Evolutionary conservation across 1,140 invertebrate genomes (phyloP).

Genomic region (Macrostomum lignano): DNA sequence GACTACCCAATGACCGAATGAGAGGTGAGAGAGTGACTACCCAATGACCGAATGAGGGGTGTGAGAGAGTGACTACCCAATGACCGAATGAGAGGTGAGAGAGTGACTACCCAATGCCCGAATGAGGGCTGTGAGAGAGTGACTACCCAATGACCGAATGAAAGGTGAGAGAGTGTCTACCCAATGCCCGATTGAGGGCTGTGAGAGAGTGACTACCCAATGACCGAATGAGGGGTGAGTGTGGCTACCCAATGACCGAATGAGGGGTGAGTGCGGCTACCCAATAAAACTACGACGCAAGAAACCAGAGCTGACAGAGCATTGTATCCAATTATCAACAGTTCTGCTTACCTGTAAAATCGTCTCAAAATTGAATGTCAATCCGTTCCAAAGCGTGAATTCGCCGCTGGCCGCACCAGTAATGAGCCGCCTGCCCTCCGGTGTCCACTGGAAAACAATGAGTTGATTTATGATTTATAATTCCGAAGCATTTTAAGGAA

Average conservation of each 20-base stretch:
- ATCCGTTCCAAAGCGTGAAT: slow-evolving; percentile 95
- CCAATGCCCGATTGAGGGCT: not conserved
- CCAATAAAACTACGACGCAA: not conserved
- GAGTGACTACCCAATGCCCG: too few relatives aligned
- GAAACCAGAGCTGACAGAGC: not conserved
- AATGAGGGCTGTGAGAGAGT: too few relatives aligned
- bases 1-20: too few relatives aligned
- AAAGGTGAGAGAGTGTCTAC: slow-evolving; percentile 10
- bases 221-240: not conserved
- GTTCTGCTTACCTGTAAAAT: slow-evolving; percentile 55
- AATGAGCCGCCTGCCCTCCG: slow-evolving; percentile 76
- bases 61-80: too few relatives aligned
- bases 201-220: not conserved
- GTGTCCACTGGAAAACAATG: slow-evolving; percentile 46
- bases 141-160: too few relatives aligned
- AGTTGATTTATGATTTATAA: not conserved
- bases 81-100: too few relatives aligned
- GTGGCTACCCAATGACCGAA: not conserved
- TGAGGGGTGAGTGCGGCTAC: not conserved
- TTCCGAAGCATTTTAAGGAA: too few relatives aligned
- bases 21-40: too few relatives aligned
- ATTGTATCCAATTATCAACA: not conserved
- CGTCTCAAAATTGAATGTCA: slow-evolving; percentile 99
- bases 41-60: too few relatives aligned
- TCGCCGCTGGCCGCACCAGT: slow-evolving; percentile 95